These are phyloP conservation scores for Trichopoda pennipes DNA, from an alignment of 2,888 invertebrate genomes.

Conservation along the genomic window DNA sequence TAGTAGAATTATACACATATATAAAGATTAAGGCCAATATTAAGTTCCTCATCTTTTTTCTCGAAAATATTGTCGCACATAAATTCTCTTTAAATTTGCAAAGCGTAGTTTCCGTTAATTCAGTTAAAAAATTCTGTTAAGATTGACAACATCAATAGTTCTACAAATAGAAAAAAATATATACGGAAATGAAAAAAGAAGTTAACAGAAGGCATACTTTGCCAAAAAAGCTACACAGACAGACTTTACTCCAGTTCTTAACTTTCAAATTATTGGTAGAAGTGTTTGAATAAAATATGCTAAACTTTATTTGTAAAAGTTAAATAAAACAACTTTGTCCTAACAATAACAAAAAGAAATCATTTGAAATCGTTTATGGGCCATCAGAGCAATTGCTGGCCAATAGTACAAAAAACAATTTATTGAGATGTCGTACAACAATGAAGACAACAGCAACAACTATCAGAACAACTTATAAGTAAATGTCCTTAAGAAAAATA, in stretches of 20 bases:
- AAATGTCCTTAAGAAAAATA: conserved; percentile 34
- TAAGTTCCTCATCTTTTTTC: no score
- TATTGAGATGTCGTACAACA: background rate
- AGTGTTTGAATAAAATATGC: conserved; percentile 57
- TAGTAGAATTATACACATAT: no score
- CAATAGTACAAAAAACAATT: background rate
- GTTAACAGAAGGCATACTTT: no score
- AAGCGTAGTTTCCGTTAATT: no score
- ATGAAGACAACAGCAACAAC: conserved; percentile 6
- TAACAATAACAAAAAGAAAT: conserved; percentile 51
- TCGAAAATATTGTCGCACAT: no score
- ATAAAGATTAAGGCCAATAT: no score
- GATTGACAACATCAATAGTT: no score
- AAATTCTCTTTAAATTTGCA: no score
- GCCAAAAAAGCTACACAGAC: no score
- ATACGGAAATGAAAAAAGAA: no score
- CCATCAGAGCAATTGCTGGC: conserved; percentile 50
- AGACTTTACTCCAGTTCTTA: background rate
- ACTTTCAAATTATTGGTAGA: conserved; percentile 64
- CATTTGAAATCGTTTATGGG: conserved; percentile 58
- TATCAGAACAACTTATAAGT: conserved; percentile 9
- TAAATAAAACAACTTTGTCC: conserved; percentile 32
- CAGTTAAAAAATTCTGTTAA: no score
- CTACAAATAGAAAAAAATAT: no score
- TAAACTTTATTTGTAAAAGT: conserved; percentile 54